These are phyloP conservation scores for Prorops nasuta DNA, from an alignment of 1,140 invertebrate species.

Conservation along the genomic window DNA sequence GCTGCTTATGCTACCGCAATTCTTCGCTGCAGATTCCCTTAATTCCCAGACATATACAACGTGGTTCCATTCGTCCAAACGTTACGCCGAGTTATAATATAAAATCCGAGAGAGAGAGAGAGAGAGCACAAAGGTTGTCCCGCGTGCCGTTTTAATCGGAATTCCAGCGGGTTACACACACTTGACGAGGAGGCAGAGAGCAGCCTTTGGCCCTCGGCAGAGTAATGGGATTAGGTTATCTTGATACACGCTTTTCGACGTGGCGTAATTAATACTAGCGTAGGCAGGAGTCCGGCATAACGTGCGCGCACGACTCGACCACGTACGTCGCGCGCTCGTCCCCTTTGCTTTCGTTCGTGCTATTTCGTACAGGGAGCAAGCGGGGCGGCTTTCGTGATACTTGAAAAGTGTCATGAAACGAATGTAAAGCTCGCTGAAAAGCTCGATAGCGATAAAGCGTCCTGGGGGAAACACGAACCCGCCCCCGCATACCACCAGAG, in stretches of 20 bases:
- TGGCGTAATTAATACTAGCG: not conserved
- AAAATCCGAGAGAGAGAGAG: too few relatives aligned
- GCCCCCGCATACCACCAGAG: too few relatives aligned
- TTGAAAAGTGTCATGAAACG: conserved; percentile 48
- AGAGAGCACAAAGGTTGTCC: too few relatives aligned
- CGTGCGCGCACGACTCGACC: not conserved
- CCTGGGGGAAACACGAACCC: too few relatives aligned
- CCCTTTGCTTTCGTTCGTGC: not conserved
- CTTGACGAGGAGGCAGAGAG: too few relatives aligned
- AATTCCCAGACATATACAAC: too few relatives aligned
- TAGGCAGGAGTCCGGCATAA: not conserved
- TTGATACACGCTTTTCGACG: not conserved
- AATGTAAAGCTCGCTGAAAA: conserved; percentile 50
- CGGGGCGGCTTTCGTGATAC: conserved; percentile 33
- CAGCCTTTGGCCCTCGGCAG: too few relatives aligned
- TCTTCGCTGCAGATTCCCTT: not conserved
- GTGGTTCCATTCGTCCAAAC: too few relatives aligned
- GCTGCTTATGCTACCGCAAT: not conserved
- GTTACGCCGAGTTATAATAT: too few relatives aligned
- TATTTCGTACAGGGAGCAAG: not conserved
- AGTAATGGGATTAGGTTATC: too few relatives aligned
- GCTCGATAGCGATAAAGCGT: conserved; percentile 46
- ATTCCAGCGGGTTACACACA: too few relatives aligned
- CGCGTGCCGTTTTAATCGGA: too few relatives aligned
- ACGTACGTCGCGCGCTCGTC: not conserved